These are phyloP conservation scores for Brachionus rubens DNA, from an alignment of 1,140 invertebrate genomes.

Conservation along the genomic window DNA sequence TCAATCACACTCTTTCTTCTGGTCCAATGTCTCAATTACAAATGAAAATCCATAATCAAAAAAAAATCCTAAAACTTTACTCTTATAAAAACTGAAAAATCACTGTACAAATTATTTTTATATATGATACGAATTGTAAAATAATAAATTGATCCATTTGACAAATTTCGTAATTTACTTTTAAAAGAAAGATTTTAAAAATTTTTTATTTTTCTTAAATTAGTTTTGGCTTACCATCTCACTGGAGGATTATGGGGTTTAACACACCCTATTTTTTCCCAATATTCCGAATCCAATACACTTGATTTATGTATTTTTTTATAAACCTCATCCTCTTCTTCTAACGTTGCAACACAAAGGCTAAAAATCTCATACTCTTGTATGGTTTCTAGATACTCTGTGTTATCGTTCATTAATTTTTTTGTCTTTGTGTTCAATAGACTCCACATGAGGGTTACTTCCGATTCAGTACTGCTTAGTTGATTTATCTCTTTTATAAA, in stretches of 20 bases:
- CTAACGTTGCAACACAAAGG: background rate
- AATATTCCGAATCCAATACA: background rate
- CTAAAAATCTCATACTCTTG: background rate
- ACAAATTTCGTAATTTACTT: background rate
- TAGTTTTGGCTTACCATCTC: background rate
- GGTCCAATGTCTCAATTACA: no score
- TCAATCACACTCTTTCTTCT: no score
- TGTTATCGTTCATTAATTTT: background rate
- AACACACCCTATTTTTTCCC: slow-evolving; percentile 12
- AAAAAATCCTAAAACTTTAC: no score
- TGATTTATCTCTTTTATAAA: background rate
- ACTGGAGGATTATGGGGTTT: background rate
- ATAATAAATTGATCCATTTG: no score
- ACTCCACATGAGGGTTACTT: slow-evolving; percentile 21
- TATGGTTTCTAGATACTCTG: background rate
- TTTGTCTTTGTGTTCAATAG: background rate
- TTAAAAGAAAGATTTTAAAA: background rate
- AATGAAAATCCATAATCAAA: no score
- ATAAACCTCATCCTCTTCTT: background rate
- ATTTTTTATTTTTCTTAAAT: background rate
- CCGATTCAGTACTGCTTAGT: background rate
- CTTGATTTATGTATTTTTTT: background rate
- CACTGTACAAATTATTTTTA: no score
- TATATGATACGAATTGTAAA: no score
- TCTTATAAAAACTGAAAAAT: no score